Base-by-base conservation (phyloP, 1,140 invertebrate genomes). In the Colletes latitarsis region DNA sequence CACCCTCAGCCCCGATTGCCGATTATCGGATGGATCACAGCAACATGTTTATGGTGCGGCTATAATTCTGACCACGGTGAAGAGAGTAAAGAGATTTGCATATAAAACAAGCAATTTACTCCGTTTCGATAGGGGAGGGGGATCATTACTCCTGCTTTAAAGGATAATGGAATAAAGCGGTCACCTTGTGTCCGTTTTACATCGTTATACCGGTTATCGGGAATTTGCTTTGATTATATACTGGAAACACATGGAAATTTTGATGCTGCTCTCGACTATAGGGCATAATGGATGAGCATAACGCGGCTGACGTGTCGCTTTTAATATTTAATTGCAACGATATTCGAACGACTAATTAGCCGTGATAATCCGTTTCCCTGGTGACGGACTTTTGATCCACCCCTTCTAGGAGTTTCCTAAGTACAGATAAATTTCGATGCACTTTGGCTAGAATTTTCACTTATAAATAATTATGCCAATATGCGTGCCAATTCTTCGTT, bases 101-200 rank as follows among this genome's bases (percentile, higher is more conserved):
- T 86, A 75, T 64, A 80, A 81, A 80, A 80, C 66, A 83, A 86
- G 81, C 71, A 76, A 82, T 86, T 78, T 82, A 77, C 75, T 85
- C 69, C 49, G 60, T 73, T 55, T 64, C 60, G 68, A 70, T 21
- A 55, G 57, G 74, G 43, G 6, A 15, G 52, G 49, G 49, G 49
- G 30, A 30, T 64, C 70, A 73, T 79, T 79, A 79, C 46, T 79
- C 77, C 69, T 73, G 69, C 69, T 79, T 79, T 79, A 70, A 79
- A 79, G 77, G 77, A 72, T 79, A 79, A 79, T 79, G 77, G 77
- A 79, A 79, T 79, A 79, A 79, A 73, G 70, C 69, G 69, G 69
- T 72, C 60, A 39, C 77, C 77, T 79, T 79, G 77, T 79, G 77
- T 73, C 49, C 69, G 41, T 79, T 79, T 79, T 79, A 79, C 69